A percentile compares a stretch with the other conserved stretches of the same genome.
phyloP scores from a whole-genome alignment of 2,888 invertebrate genomes.

The Rhimphoctona megacephalus region DNA sequence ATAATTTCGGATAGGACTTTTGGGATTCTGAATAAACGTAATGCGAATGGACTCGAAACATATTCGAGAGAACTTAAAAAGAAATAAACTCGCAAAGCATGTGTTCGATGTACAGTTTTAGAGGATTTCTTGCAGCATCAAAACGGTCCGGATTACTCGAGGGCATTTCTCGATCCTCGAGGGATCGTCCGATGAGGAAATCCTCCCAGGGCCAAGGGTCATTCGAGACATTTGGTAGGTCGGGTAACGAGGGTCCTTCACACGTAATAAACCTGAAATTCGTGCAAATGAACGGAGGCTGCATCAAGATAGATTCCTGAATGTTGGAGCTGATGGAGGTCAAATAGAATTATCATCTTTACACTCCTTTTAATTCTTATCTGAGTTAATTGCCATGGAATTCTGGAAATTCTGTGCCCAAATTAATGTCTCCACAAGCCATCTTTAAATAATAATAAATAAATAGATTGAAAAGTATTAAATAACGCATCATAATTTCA shows the following conservation, averaged over 20 bases:
- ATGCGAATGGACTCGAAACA: background rate
- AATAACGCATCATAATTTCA: background rate
- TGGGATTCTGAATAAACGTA: background rate
- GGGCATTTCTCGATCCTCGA: slow-evolving; percentile 39
- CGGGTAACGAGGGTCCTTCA: slow-evolving; percentile 51
- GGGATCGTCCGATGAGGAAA: slow-evolving; percentile 56
- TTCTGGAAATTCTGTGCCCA: background rate
- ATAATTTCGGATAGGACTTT: background rate
- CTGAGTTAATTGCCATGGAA: background rate
- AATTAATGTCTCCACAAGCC: background rate
- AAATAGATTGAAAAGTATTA: background rate
- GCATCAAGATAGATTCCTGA: background rate
- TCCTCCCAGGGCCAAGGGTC: slow-evolving; percentile 37
- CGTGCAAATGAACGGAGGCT: slow-evolving; percentile 5
- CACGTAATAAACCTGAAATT: slow-evolving; percentile 50
- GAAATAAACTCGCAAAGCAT: no score
- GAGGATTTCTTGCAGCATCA: slow-evolving; percentile 2
- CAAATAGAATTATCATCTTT: slow-evolving; percentile 21
- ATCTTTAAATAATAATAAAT: background rate
- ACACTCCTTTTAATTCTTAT: background rate
- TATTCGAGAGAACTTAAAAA: background rate
- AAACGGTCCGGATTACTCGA: slow-evolving; percentile 40
- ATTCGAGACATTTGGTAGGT: slow-evolving; percentile 32
- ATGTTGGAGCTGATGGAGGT: slow-evolving; percentile 21
- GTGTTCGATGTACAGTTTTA: background rate